phyloP scores from a whole-genome alignment of 2,113 vertebrate genomes.

The Urocitellus parryii region DNA sequence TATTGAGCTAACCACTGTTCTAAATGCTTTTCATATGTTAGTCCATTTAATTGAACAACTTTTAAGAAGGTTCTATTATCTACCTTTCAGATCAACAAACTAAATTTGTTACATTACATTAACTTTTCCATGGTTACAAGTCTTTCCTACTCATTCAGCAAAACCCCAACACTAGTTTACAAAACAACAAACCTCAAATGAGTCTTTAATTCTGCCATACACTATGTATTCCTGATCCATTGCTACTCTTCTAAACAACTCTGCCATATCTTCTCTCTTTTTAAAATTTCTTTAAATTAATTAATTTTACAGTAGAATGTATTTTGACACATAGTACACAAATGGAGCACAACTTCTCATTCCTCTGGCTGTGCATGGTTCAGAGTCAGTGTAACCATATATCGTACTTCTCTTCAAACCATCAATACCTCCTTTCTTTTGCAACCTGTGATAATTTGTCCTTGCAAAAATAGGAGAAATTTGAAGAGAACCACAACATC shows the following conservation, averaged over 20 bases:
- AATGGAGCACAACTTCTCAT: no score
- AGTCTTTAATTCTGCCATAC: background rate
- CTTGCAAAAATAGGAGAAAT: background rate
- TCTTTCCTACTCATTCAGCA: background rate
- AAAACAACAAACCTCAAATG: background rate
- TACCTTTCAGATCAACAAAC: background rate
- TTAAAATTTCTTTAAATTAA: no score
- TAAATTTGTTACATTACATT: background rate
- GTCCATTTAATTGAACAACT: background rate
- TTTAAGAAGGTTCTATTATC: background rate
- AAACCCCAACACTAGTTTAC: background rate
- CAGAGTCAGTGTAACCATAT: no score
- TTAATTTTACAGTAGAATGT: no score
- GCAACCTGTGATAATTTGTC: background rate
- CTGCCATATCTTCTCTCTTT: background rate
- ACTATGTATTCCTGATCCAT: background rate
- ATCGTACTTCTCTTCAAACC: background rate
- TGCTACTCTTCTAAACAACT: background rate
- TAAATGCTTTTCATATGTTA: background rate
- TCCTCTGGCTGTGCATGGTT: no score
- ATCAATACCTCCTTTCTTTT: background rate
- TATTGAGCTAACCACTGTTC: background rate
- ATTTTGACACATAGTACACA: no score
- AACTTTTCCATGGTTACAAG: background rate
- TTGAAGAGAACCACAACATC: background rate